phyloP scores from a whole-genome alignment of 2,113 vertebrate genomes.

The Anolis sagrei region DNA sequence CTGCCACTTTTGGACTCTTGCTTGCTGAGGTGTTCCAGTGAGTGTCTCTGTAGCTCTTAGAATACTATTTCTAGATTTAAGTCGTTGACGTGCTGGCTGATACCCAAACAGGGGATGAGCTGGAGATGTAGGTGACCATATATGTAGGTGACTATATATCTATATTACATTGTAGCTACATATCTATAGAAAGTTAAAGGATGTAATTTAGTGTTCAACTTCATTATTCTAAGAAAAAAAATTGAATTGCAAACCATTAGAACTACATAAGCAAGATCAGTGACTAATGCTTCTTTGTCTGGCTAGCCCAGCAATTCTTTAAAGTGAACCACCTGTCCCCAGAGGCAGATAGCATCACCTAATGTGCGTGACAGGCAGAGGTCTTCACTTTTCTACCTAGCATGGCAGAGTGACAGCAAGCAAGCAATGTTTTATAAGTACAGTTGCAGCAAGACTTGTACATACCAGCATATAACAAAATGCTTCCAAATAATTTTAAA shows the following conservation, averaged over 20 bases:
- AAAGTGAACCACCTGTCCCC: not conserved
- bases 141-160: too few relatives aligned
- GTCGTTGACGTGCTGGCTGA: too few relatives aligned
- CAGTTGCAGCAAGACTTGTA: not conserved
- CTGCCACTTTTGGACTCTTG: too few relatives aligned
- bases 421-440: not conserved
- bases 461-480: not conserved
- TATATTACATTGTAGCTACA: not conserved
- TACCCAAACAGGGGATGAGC: too few relatives aligned
- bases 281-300: not conserved
- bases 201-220: not conserved
- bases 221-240: not conserved
- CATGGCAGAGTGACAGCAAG: not conserved
- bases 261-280: not conserved
- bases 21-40: too few relatives aligned
- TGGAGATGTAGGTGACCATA: too few relatives aligned
- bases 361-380: not conserved
- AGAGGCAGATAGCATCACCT: slow-evolving; percentile 4
- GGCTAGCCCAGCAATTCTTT: not conserved
- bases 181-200: not conserved
- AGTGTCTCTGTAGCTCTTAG: too few relatives aligned
- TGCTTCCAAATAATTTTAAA: not conserved
- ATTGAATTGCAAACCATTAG: not conserved
- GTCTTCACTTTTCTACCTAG: not conserved
- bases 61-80: too few relatives aligned